Conservation (phyloP, 2,113 vertebrate species). For the Mugil cephalus region DNA sequence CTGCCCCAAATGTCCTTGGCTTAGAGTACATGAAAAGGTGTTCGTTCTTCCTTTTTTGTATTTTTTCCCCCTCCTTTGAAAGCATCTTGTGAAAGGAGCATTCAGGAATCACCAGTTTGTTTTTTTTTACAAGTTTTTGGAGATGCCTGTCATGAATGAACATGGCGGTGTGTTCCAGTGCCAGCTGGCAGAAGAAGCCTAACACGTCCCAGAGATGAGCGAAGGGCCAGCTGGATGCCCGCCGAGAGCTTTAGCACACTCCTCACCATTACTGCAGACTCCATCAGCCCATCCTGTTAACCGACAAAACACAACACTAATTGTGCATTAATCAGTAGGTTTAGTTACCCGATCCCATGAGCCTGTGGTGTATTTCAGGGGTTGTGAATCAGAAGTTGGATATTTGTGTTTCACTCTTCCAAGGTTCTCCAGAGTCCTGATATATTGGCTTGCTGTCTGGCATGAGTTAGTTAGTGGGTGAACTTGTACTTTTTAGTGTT, state of each 20-base stretch:
- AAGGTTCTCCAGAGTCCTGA: constrained; percentile 25
- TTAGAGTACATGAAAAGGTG: constrained; percentile 64
- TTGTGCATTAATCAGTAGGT: constrained; percentile 80
- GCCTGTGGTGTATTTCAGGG: constrained; percentile 53
- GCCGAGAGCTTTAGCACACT: constrained; percentile 78
- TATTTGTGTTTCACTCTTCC: constrained; percentile 46
- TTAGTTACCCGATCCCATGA: constrained; percentile 68
- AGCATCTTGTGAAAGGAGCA: constrained; percentile 62
- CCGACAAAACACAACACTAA: constrained; percentile 80
- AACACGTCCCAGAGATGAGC: constrained; percentile 73
- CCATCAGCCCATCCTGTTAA: constrained; percentile 76
- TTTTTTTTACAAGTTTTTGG: constrained; percentile 74
- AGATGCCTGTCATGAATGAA: constrained; percentile 79
- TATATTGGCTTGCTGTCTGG: constrained; percentile 49
- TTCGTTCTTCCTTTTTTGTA: constrained; percentile 43
- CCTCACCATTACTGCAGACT: constrained; percentile 70
- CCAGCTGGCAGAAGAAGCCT: constrained; percentile 81
- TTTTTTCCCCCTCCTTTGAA: constrained; percentile 49
- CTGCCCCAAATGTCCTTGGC: constrained; percentile 75
- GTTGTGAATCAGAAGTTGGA: constrained; percentile 49
- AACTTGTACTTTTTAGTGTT: constrained; percentile 19
- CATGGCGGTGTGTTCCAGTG: constrained; percentile 72
- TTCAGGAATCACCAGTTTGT: constrained; percentile 73
- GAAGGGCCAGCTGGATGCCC: constrained; percentile 79
- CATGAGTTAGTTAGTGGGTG: constrained; percentile 17